These are phyloP conservation scores for Lagocephalus sceleratus DNA, from an alignment of 2,797 vertebrate species.

Conservation along the genomic window DNA sequence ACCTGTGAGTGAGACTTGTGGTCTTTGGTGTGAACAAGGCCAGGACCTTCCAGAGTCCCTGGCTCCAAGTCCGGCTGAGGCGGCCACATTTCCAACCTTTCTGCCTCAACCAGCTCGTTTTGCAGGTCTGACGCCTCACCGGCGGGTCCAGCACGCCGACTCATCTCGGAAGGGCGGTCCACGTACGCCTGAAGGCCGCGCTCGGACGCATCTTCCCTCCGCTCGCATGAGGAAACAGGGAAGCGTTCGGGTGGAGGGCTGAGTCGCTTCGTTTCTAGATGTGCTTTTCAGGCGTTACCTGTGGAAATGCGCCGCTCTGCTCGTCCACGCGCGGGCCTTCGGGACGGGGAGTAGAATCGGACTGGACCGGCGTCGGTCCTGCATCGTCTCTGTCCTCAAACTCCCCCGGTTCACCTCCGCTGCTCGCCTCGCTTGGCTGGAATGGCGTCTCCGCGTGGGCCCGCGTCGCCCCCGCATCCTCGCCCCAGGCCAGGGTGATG, in stretches of 20 bases:
- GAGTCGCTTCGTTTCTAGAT: neutral
- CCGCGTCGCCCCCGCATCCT: slow-evolving; percentile 1
- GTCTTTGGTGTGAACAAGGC: slow-evolving; percentile 4
- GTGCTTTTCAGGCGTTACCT: slow-evolving; percentile 32
- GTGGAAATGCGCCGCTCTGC: slow-evolving; percentile 25
- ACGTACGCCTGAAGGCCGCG: slow-evolving; percentile 8
- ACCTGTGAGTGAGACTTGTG: slow-evolving; percentile 15
- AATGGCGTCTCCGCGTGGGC: slow-evolving; percentile 7
- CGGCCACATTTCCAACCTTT: slow-evolving; percentile 11
- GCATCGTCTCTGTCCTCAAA: slow-evolving; percentile 11
- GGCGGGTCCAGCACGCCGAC: neutral
- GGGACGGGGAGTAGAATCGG: slow-evolving; percentile 8
- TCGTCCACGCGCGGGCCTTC: slow-evolving; percentile 21
- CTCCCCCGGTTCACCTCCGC: slow-evolving; percentile 14
- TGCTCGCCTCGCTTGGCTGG: slow-evolving; percentile 3
- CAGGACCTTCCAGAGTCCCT: slow-evolving; percentile 21
- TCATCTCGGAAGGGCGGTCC: slow-evolving; percentile 16
- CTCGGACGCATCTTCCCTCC: slow-evolving; percentile 7
- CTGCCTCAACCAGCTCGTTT: slow-evolving; percentile 12
- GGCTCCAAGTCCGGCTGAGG: slow-evolving; percentile 17
- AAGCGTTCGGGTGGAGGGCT: slow-evolving; percentile 2
- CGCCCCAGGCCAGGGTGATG: slow-evolving; percentile 77
- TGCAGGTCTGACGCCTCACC: slow-evolving; percentile 2
- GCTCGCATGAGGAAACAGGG: slow-evolving; percentile 7
- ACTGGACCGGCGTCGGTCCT: slow-evolving; percentile 1